Base-by-base conservation (phyloP, 2,113 vertebrate genomes). In the Casuarius casuarius region DNA sequence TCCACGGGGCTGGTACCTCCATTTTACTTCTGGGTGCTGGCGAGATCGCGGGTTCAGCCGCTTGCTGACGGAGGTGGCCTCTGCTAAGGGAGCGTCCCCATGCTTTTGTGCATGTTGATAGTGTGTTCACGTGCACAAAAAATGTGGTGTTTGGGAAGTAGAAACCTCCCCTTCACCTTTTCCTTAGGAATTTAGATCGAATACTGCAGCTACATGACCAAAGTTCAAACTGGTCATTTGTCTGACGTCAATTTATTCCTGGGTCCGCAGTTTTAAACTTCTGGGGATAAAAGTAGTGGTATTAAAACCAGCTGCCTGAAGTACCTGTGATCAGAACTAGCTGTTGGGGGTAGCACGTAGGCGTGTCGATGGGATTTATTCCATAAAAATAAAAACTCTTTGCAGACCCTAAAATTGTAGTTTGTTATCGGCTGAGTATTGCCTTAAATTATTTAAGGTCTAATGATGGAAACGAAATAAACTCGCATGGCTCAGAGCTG, bases 321-420 rank as follows among this genome's bases (percentile, higher is more conserved):
- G 31, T 33, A 18, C 33, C 56, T 59, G 56, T 10, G 19, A 17
- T 31, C 56, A 59, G 18, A 58, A 59, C 29, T 33, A 33, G 33
- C 29, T 33, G 35, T 15, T 26, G 13, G 25, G 16, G 66, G 56
- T 9, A 33, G 46, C 46, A 48, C 19, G 19, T 48, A 48, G 7
- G 16, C 2, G 0, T 31, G 14, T 15, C 0, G 0, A 2, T 2
- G 22, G 25, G 19, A 9, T 7, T 54, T 49, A 38, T 7, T 82
- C n/a, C 28, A 19, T 73, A 28, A 87, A 81, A 89, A 68, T 7
- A 65, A 84, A 72, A 61, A 1, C 12, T 67, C 12, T 87, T 56
- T 58, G 19, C 1, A 52, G 35, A 19, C 33, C 49, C 3, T 84
- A 35, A 72, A 78, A 48, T 38, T 10, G 8, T 13, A 1, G 35